Percentiles rank a stretch among this genome's conserved stretches.
These are phyloP conservation scores for Eilema sororculum DNA, from an alignment of 2,888 invertebrate species.

Conservation along the genomic window DNA sequence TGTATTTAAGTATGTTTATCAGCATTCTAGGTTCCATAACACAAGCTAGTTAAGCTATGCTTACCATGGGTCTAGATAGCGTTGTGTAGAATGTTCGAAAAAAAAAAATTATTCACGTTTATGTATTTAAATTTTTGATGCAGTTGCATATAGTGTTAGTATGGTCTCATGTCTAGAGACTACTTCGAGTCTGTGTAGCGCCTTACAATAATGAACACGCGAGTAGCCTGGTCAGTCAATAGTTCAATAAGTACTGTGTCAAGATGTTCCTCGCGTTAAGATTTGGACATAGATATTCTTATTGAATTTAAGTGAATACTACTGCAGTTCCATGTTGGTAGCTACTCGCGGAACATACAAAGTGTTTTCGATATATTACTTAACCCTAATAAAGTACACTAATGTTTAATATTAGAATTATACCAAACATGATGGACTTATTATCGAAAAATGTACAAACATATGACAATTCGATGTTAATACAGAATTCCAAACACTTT, in stretches of 20 bases:
- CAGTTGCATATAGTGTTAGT: too few species aligned
- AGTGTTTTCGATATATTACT: conserved; percentile 35
- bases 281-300: neutral
- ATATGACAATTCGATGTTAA: conserved; percentile 33
- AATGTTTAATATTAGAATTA: conserved; percentile 32
- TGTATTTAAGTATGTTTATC: too few species aligned
- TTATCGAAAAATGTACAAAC: conserved; percentile 35
- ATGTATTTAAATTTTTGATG: too few species aligned
- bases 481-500: conserved; percentile 37
- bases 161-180: too few species aligned
- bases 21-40: too few species aligned
- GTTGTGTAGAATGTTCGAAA: too few species aligned
- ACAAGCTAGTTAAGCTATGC: too few species aligned
- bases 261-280: neutral
- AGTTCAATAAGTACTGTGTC: neutral
- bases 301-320: conserved; percentile 17
- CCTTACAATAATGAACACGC: conserved; percentile 10
- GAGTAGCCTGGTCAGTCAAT: conserved; percentile 5
- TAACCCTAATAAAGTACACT: conserved; percentile 35
- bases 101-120: too few species aligned
- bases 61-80: too few species aligned
- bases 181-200: conserved; percentile 11
- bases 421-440: conserved; percentile 33
- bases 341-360: conserved; percentile 35
- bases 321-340: conserved; percentile 13